phyloP scores from a whole-genome alignment of 2,888 invertebrate genomes.

The Coelogynopora nodosa region DNA sequence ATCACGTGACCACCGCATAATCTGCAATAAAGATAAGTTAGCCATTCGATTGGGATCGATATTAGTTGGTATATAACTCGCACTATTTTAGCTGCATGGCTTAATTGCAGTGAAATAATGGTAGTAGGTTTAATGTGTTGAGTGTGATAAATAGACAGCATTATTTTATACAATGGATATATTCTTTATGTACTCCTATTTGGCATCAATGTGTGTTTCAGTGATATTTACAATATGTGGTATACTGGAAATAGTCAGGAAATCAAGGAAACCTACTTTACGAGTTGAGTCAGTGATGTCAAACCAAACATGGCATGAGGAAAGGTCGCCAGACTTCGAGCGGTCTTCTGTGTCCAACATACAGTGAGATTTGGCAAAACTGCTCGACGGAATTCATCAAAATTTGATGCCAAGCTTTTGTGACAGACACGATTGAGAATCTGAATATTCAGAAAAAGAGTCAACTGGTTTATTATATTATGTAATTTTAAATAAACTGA shows the following conservation, averaged over 20 bases:
- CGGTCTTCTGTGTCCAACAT: not conserved
- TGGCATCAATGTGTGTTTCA: not conserved
- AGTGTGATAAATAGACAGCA: too few relatives aligned
- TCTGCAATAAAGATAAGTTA: not conserved
- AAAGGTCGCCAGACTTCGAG: not conserved
- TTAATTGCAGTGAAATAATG: too few relatives aligned
- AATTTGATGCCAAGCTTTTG: not conserved
- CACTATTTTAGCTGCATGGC: not conserved
- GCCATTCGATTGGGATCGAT: not conserved
- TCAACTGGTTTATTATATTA: not conserved
- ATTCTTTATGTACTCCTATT: not conserved
- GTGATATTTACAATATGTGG: not conserved
- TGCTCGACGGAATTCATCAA: not conserved
- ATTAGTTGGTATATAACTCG: not conserved
- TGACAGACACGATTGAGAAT: not conserved
- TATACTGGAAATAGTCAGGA: not conserved
- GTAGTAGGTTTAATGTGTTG: too few relatives aligned
- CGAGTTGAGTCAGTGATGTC: not conserved
- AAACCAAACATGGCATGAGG: not conserved
- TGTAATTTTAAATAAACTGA: not conserved
- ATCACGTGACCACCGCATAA: not conserved
- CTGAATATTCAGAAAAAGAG: not conserved
- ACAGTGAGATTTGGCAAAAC: not conserved
- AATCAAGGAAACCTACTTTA: not conserved
- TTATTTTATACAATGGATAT: not conserved